A percentile compares a stretch with the other conserved stretches of the same genome.
These are phyloP conservation scores for Crocidura indochinensis DNA, from an alignment of 2,797 vertebrate species.

Conservation along the genomic window DNA sequence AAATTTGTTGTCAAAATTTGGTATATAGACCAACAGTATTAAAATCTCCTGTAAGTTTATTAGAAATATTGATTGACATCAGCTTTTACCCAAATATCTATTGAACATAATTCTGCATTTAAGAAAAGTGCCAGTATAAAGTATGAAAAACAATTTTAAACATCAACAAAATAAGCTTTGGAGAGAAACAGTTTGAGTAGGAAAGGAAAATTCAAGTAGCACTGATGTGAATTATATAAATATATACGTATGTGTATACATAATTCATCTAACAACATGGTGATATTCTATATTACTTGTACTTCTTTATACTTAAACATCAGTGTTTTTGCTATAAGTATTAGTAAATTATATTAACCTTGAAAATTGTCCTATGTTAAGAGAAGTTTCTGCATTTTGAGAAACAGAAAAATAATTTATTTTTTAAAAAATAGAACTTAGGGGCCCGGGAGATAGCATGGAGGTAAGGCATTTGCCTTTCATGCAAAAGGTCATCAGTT, in stretches of 20 bases:
- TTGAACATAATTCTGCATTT: neutral
- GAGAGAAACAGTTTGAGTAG: neutral
- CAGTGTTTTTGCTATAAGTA: neutral
- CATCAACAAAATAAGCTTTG: neutral
- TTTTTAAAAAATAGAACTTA: constrained; percentile 5
- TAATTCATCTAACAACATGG: too few species aligned
- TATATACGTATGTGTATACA: neutral
- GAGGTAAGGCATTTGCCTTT: too few species aligned
- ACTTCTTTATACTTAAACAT: too few species aligned
- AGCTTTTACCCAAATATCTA: neutral
- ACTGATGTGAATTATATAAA: neutral
- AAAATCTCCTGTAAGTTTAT: neutral
- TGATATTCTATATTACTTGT: too few species aligned
- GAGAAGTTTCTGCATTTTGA: constrained; percentile 13
- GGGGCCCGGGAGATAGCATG: too few species aligned
- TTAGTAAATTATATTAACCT: neutral
- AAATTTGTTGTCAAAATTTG: neutral
- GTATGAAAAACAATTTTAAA: neutral
- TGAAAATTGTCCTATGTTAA: neutral
- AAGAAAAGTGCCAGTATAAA: neutral
- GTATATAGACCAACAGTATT: neutral
- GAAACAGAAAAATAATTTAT: neutral
- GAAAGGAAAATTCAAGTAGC: neutral
- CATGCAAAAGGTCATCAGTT: too few species aligned
- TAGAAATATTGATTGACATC: neutral